Evolutionary conservation across 2,888 invertebrate genomes (phyloP), one percentile per base, ranked within the genome.

Genomic region (Pseudanteris insignis): DNA sequence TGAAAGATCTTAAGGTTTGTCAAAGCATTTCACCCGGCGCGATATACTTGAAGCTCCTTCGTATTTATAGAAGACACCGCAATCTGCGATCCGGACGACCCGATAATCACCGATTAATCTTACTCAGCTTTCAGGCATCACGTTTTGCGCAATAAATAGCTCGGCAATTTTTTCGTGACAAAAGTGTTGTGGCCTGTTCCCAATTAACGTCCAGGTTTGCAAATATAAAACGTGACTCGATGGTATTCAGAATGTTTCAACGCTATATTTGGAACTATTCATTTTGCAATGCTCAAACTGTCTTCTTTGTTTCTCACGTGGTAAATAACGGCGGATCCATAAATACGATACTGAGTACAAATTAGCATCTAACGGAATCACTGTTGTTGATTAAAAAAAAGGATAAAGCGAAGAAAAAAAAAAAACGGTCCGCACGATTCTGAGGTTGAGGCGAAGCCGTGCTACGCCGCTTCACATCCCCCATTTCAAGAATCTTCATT

Each of bases 201-300:
- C 51, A 46, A 59, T 55, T 50, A 57, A 44, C 40, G 28, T 40
- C 14, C 40, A 29, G 32, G 43, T 38, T 48, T 43, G 37, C 48
- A 46, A 58, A 54, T 58, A 55, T n/a, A 58, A 58, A 53, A 55
- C 47, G 54, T 50, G 62, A 51, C 46, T 58, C 33, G 44, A 46
- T 15, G 7, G 12, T 30, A 58, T 62, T 58, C 55, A 50, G 46
- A 46, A 18, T 46, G 37, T 32, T 37, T 33, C 12, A 11, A 21
- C 24, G 40, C 54, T 64, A 54, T 54, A 64, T 59, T 62, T 57
- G 54, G 62, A 44, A 54, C 57, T 47, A 64, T 53, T 47, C 41
- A 51, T 48, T 58, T 57, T 37, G 21, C 32, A 2, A 15, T 28
- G 13, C 30, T n/a, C 32, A 25, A 32, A 43, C 7, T 18, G 24